Evolutionary conservation across 1,140 invertebrate genomes (phyloP).

Genomic region (Sipha flava): DNA sequence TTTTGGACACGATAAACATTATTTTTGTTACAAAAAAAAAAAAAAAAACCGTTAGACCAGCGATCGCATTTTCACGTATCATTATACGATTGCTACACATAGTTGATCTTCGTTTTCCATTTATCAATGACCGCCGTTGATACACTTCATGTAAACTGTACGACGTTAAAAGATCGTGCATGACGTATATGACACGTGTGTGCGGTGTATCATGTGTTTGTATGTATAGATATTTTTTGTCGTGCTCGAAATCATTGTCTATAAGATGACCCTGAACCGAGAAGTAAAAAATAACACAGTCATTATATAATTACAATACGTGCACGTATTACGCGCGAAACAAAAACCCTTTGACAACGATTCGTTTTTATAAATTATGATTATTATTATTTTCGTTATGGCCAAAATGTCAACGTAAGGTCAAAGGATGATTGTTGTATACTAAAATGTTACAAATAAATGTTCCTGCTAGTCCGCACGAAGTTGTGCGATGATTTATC

Average conservation of each 20-base stretch:
- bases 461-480: not conserved
- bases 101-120: too few relatives aligned
- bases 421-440: not conserved
- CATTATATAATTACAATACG: not conserved
- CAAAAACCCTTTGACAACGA: not conserved
- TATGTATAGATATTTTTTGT: too few relatives aligned
- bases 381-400: not conserved
- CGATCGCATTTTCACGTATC: too few relatives aligned
- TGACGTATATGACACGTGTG: not conserved
- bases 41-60: too few relatives aligned
- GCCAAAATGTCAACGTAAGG: constrained; percentile 10
- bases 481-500: not conserved
- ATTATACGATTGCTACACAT: too few relatives aligned
- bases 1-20: too few relatives aligned
- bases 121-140: not conserved
- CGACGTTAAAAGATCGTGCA: not conserved
- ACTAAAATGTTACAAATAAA: not conserved
- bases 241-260: not conserved
- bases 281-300: not conserved
- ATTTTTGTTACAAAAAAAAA: too few relatives aligned
- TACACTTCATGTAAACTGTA: not conserved
- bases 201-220: too few relatives aligned
- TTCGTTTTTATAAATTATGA: not conserved
- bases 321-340: not conserved
- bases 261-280: not conserved